Evolutionary conservation across 30 jellyfish, hydroid and myxozoan genomes (phyloP), one percentile per base, ranked within the genome.

Genomic region (Nemopilema nomurai): DNA sequence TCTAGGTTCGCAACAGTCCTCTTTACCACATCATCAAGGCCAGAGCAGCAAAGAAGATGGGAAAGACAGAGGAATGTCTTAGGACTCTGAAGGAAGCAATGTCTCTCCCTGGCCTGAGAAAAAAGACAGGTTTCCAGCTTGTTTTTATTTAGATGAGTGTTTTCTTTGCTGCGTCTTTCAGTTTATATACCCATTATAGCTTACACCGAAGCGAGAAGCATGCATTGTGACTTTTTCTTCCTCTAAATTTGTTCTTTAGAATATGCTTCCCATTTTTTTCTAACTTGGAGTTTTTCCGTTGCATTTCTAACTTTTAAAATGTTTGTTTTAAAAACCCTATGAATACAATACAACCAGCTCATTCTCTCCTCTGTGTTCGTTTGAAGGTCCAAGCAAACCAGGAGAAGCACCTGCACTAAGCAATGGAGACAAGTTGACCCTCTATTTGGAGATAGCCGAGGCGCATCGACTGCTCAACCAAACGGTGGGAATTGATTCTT

Each of bases 11-110:
- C 21, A 88, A 94, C 71, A 94, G 97, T 69, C 97, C 99, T 0
- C 70, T 94, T 20, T 94, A 94, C 51, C 99, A 94, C 68, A 85
- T 94, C 74, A 94, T 94, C 84, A 89, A 89, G 69, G 99, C 99
- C 28, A 85, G 91, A 53, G 89, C 96, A 29, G 74, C 64, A 84
- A 89, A 81, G 81, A 94, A 94, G 50, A 82, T 89, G 64, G 96
- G 96, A 20, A 85, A 94, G 51, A 51, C 82, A 0, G 96, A 94
- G 28, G 99, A 94, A 57, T 86, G 97, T 71, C 76, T 89, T 67
- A 89, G 85, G 78, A 94, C 96, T 17, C 79, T 94, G 17, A 79
- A 76, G 27, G 77, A 82, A 16, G 99, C 99, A 0, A 88, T 94
- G 95, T 70, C 86, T 19, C 89, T 94, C 16, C 97, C 99, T 69